Conservation (phyloP, 2,113 vertebrate species). For the Perca schrenkii region DNA sequence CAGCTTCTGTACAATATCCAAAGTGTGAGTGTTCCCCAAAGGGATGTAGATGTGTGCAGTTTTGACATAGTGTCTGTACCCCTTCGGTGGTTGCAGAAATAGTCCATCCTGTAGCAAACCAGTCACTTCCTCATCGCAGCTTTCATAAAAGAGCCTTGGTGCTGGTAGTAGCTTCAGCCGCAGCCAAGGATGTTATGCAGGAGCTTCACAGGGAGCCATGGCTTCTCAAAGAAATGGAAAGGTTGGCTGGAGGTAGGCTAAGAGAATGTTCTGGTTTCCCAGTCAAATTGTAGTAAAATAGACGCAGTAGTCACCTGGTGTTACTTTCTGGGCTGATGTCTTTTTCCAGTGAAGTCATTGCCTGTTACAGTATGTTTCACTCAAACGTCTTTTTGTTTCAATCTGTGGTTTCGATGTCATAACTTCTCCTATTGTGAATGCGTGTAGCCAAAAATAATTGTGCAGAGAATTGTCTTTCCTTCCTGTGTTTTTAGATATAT, state of each 20-base stretch:
- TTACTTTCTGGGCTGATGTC: constrained; percentile 32
- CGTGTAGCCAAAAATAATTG: constrained; percentile 30
- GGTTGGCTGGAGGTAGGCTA: constrained; percentile 80
- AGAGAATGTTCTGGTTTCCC: constrained; percentile 31
- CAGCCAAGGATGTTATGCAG: constrained; percentile 78
- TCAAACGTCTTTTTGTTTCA: constrained; percentile 35
- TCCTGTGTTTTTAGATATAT: neutral
- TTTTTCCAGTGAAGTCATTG: constrained; percentile 54
- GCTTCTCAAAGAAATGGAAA: constrained; percentile 79
- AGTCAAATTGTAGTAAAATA: constrained; percentile 26
- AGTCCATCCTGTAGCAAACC: constrained; percentile 61
- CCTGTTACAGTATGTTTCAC: constrained; percentile 22
- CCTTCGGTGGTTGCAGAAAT: constrained; percentile 60
- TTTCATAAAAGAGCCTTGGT: constrained; percentile 53
- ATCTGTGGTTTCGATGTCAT: constrained; percentile 47
- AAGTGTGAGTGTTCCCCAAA: constrained; percentile 14
- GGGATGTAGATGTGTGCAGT: constrained; percentile 29
- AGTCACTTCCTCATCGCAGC: constrained; percentile 77
- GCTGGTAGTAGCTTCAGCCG: constrained; percentile 35
- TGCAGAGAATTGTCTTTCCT: neutral
- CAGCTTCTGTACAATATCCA: neutral
- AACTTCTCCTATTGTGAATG: constrained; percentile 27
- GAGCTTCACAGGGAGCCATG: constrained; percentile 74
- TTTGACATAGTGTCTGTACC: constrained; percentile 39
- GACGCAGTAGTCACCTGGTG: constrained; percentile 30